Conservation (phyloP, 2,113 vertebrate genomes). For the Polyodon spathula region DNA sequence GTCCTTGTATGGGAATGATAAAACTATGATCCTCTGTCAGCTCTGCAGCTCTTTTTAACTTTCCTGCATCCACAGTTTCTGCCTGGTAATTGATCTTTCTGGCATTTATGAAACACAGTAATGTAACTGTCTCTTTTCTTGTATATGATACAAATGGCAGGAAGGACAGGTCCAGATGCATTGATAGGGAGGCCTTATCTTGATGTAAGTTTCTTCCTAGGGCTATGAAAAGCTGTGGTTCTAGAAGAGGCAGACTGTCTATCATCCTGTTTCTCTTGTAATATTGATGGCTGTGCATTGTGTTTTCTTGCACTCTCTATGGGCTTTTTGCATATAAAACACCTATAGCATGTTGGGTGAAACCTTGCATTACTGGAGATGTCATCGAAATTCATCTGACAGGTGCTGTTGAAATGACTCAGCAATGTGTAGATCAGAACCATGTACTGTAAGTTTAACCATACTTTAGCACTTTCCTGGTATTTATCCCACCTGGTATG, state of each 20-base stretch:
- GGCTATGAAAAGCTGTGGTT: background rate
- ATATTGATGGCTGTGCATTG: conserved; percentile 3
- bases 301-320: conserved; percentile 2
- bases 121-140: conserved; percentile 7
- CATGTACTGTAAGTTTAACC: conserved; percentile 13
- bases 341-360: conserved; percentile 14
- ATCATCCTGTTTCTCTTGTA: background rate
- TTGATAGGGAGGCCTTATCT: conserved; percentile 8
- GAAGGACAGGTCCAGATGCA: no score
- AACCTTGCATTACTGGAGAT: conserved; percentile 15
- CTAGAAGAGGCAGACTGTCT: conserved; percentile 6
- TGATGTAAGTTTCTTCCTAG: conserved; percentile 11
- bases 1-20: conserved; percentile 15
- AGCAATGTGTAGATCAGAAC: conserved; percentile 7
- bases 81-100: conserved; percentile 9
- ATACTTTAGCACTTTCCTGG: conserved; percentile 7
- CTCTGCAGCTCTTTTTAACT: conserved; percentile 17
- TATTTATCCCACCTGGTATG: conserved; percentile 15
- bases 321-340: conserved; percentile 15
- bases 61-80: conserved; percentile 21
- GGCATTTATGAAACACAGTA: conserved; percentile 13
- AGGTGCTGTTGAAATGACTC: conserved; percentile 14
- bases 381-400: conserved; percentile 17
- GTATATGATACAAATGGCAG: no score
- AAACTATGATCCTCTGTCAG: conserved; percentile 13